These are phyloP conservation scores for Tringa solitaria DNA, from an alignment of 2,113 vertebrate species.

Conservation along the genomic window DNA sequence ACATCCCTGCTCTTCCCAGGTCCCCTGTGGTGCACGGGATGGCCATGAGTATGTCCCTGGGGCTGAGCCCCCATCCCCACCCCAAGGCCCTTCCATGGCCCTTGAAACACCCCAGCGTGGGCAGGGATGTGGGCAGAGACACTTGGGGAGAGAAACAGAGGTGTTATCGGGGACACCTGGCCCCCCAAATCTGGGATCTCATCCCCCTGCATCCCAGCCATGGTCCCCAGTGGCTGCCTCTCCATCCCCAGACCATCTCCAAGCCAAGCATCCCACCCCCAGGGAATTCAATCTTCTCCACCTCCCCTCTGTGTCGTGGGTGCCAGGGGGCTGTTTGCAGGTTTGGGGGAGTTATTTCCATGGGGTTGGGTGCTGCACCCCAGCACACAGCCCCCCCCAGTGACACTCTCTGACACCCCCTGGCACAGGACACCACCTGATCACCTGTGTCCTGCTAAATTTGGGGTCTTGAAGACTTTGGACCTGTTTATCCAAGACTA, in stretches of 20 bases:
- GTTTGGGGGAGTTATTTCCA: not conserved
- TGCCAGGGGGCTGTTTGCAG: not conserved
- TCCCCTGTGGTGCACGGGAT: accelerated
- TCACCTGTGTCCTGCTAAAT: not conserved
- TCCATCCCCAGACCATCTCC: not conserved
- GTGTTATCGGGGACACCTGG: accelerated
- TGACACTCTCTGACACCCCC: not conserved
- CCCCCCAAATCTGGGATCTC: not conserved
- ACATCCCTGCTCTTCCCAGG: not conserved
- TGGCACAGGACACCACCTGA: no score
- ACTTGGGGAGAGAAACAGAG: not conserved
- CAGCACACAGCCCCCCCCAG: not conserved
- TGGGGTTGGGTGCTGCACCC: not conserved
- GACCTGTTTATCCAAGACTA: not conserved
- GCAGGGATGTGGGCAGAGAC: not conserved
- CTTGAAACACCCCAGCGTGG: not conserved
- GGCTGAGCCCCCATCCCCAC: not conserved
- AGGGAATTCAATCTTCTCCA: no score
- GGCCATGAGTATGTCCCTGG: accelerated
- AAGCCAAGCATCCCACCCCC: not conserved
- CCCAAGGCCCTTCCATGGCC: accelerated
- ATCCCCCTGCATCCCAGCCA: not conserved
- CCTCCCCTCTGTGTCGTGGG: accelerated
- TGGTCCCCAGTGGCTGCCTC: accelerated
- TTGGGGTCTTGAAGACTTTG: not conserved